Percentiles rank a stretch among this genome's conserved stretches.
These are phyloP conservation scores for Turdus rufiventris DNA, from an alignment of 2,113 vertebrate genomes.

Conservation along the genomic window DNA sequence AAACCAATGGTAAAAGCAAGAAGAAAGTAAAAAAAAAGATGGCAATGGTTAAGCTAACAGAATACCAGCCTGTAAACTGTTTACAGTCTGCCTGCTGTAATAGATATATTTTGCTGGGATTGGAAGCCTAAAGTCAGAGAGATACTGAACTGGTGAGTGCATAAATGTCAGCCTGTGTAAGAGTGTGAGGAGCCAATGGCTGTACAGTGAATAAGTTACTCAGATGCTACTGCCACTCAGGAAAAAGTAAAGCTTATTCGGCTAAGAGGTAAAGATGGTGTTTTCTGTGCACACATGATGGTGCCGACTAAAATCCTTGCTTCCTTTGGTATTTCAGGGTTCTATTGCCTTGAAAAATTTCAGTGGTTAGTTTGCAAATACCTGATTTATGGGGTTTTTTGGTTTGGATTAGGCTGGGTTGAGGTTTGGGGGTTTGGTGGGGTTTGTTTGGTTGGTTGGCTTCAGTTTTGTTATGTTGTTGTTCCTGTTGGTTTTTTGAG, in stretches of 20 bases:
- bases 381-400: accelerated
- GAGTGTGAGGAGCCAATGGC: not conserved
- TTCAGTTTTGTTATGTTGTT: not conserved
- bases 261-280: not conserved
- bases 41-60: not conserved
- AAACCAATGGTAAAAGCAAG: not conserved
- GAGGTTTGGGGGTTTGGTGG: accelerated
- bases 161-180: not conserved
- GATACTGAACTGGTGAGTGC: not conserved
- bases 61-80: not conserved
- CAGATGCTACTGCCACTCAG: not conserved
- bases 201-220: not conserved
- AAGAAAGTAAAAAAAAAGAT: not conserved
- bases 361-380: not conserved
- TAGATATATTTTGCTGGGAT: not conserved
- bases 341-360: not conserved
- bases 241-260: not conserved
- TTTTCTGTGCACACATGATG: not conserved
- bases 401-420: not conserved
- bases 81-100: not conserved
- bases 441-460: accelerated
- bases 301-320: not conserved
- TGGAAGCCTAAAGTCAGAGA: not conserved
- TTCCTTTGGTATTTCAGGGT: not conserved
- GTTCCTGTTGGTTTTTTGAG: not conserved